Conservation (phyloP, 1,140 invertebrate species). For the Pseudachorutes palmiensis region DNA sequence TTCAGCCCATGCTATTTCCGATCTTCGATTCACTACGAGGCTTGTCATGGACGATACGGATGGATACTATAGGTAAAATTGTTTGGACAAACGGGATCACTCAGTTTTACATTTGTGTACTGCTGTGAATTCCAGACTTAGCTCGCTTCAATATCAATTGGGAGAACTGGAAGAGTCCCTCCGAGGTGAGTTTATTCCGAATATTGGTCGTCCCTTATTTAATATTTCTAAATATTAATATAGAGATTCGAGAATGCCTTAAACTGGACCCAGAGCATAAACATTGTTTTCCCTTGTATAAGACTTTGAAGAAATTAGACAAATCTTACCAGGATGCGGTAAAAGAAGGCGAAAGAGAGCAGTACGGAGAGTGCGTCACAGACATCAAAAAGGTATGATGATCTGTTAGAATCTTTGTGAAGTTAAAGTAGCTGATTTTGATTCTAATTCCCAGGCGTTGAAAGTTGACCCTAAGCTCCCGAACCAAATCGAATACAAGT, state of each 20-base stretch:
- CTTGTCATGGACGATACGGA: constrained; percentile 83
- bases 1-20: constrained; percentile 74
- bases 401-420: too few species aligned
- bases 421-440: constrained; percentile 13
- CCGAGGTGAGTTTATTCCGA: too few species aligned
- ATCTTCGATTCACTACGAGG: constrained; percentile 82
- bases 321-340: constrained; percentile 67
- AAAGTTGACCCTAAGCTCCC: constrained; percentile 52
- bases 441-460: constrained; percentile 46
- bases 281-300: constrained; percentile 91
- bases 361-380: constrained; percentile 67
- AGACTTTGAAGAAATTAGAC: constrained; percentile 91
- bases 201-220: too few species aligned
- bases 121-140: constrained; percentile 46
- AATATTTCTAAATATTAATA: too few species aligned
- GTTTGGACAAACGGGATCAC: constrained; percentile 39
- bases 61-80: constrained; percentile 57
- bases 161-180: constrained; percentile 86
- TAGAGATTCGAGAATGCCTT: constrained; percentile 91
- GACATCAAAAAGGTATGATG: constrained; percentile 55
- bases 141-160: constrained; percentile 74
- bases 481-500: constrained; percentile 51
- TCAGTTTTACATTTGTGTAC: neutral
- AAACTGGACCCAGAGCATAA: constrained; percentile 97
- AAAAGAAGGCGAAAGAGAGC: constrained; percentile 49